These are phyloP conservation scores for Alloplasta piceator DNA, from an alignment of 2,888 invertebrate genomes.

Conservation along the genomic window DNA sequence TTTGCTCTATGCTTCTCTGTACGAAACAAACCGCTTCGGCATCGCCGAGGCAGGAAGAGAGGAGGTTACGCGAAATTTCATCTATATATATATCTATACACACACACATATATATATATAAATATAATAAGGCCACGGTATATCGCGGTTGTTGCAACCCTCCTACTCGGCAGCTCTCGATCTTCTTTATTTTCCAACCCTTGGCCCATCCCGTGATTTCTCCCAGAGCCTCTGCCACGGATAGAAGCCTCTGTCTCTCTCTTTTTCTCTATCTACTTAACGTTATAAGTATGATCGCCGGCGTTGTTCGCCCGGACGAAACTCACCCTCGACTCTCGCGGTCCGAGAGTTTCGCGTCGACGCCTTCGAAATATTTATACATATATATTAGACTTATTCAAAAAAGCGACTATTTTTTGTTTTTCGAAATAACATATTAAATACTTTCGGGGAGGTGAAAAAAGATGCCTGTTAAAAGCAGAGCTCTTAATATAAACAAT, in stretches of 20 bases:
- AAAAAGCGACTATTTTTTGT: no score
- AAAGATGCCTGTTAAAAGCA: no score
- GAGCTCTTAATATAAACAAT: no score
- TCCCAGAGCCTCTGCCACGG: slow-evolving; percentile 19
- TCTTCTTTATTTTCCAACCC: slow-evolving; percentile 30
- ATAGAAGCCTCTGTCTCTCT: slow-evolving; percentile 30
- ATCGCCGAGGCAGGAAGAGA: slow-evolving; percentile 31
- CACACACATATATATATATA: slow-evolving; percentile 43
- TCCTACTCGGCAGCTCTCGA: slow-evolving; percentile 14
- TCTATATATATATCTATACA: slow-evolving; percentile 39
- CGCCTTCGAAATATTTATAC: slow-evolving; percentile 10
- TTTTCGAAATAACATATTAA: no score
- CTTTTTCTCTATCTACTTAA: slow-evolving; percentile 58
- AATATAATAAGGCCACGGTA: slow-evolving; percentile 42
- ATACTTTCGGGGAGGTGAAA: no score
- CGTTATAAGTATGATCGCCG: slow-evolving; percentile 59
- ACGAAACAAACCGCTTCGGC: slow-evolving; percentile 61
- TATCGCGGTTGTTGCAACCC: slow-evolving; percentile 38
- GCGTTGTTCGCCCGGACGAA: slow-evolving; percentile 26
- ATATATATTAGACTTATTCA: no score
- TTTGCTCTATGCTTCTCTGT: slow-evolving; percentile 34
- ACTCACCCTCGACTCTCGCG: slow-evolving; percentile 36
- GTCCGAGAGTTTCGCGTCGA: slow-evolving; percentile 57
- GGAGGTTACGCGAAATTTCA: slow-evolving; percentile 36
- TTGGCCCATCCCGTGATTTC: not conserved